Evolutionary conservation across 2,113 vertebrate species (phyloP).

Genomic region (Todiramphus saurophagus): DNA sequence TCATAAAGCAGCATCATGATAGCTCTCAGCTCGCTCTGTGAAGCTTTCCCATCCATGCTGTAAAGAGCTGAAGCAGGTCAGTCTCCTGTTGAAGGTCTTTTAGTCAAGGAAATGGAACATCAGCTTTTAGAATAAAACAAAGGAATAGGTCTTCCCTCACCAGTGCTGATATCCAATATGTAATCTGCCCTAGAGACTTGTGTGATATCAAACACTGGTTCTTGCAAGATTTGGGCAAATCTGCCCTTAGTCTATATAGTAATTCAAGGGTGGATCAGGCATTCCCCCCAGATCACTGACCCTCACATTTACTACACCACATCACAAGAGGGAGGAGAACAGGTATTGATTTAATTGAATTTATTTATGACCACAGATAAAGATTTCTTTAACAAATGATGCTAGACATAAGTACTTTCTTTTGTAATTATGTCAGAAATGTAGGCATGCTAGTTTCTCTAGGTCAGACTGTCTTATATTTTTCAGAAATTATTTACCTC

Average conservation of each 20-base stretch:
- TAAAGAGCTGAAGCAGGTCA: not conserved
- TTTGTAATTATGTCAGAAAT: not conserved
- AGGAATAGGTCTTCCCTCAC: not conserved
- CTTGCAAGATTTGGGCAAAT: not conserved
- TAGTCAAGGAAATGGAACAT: not conserved
- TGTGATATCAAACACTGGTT: rapidly evolving
- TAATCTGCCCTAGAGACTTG: not conserved
- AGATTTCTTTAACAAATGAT: not conserved
- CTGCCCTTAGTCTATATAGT: not conserved
- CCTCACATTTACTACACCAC: not conserved
- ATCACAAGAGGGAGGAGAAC: not conserved
- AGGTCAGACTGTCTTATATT: not conserved
- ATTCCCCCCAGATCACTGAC: not conserved
- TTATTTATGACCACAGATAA: not conserved
- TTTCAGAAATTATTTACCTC: not conserved
- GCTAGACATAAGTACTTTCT: not conserved
- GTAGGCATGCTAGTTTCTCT: not conserved
- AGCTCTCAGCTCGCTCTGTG: not conserved
- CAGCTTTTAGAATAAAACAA: not conserved
- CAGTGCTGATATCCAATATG: not conserved
- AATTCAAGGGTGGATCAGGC: not conserved
- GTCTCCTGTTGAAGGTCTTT: not conserved
- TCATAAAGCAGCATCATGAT: not conserved
- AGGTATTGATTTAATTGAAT: not conserved
- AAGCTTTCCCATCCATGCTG: not conserved